phyloP scores from a whole-genome alignment of 2,797 vertebrate genomes.

The Huso huso region DNA sequence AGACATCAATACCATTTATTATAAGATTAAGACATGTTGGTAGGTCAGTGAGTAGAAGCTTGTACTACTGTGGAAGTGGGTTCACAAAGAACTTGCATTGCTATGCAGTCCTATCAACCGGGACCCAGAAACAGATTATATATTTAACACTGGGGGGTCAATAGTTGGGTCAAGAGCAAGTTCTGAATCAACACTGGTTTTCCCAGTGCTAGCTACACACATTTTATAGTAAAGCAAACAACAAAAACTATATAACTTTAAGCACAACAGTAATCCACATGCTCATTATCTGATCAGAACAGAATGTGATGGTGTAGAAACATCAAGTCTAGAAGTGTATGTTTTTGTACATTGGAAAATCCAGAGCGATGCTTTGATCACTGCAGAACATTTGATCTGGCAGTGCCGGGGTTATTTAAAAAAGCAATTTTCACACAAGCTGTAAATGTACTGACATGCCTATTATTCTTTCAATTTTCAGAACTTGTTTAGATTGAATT shows the following conservation, averaged over 20 bases:
- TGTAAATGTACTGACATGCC: slow-evolving; percentile 10
- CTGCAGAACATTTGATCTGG: not conserved
- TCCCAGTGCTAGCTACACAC: not conserved
- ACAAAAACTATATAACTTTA: not conserved
- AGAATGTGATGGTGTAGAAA: not conserved
- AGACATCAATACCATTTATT: no score
- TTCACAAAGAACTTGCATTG: no score
- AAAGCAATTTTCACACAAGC: not conserved
- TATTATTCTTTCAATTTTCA: slow-evolving; percentile 13
- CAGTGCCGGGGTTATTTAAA: not conserved
- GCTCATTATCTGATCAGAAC: no score
- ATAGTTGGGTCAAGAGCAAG: not conserved
- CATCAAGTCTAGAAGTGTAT: not conserved
- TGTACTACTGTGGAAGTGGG: no score
- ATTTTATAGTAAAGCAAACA: not conserved
- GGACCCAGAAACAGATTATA: no score
- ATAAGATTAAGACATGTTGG: no score
- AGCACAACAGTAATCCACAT: no score
- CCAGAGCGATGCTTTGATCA: not conserved
- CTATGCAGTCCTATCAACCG: no score
- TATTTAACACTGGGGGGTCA: no score
- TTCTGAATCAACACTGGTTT: not conserved
- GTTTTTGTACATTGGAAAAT: not conserved
- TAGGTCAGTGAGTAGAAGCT: no score
- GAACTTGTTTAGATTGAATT: slow-evolving; percentile 19